A percentile compares a stretch with the other conserved stretches of the same genome.
Evolutionary conservation across 2,888 invertebrate genomes (phyloP).

Genomic region (Embidobia sp.): DNA sequence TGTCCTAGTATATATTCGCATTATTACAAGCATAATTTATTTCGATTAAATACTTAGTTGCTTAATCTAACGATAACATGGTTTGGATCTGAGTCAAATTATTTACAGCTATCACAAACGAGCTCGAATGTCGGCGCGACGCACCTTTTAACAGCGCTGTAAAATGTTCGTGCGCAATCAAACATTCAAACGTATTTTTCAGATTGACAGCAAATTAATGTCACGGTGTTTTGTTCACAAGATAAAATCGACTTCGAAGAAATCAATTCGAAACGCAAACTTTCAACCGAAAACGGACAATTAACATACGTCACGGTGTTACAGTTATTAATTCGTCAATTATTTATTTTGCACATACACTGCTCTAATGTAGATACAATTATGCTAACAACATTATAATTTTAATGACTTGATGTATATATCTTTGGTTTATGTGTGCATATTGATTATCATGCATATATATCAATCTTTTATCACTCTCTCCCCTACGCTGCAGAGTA

Average conservation of each 20-base stretch:
- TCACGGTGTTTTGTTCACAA: conserved; percentile 4
- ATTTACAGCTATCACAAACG: conserved; percentile 14
- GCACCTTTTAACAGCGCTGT: no score
- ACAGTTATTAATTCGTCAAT: conserved; percentile 37
- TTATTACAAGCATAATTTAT: conserved; percentile 48
- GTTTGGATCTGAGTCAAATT: conserved; percentile 18
- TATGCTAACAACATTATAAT: conserved; percentile 53
- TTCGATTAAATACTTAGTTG: conserved; percentile 33
- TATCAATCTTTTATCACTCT: conserved; percentile 65
- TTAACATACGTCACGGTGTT: conserved; percentile 30
- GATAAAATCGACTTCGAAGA: conserved; percentile 22
- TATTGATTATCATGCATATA: conserved; percentile 64
- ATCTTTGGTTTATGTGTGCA: conserved; percentile 52
- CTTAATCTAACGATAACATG: conserved; percentile 39
- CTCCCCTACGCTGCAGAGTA: conserved; percentile 63
- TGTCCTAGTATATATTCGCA: conserved; percentile 33
- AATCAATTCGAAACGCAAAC: conserved; percentile 36
- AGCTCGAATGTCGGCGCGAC: conserved; percentile 25
- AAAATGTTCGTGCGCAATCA: conserved; percentile 5
- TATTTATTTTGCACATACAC: conserved; percentile 59
- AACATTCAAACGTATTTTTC: conserved; percentile 4
- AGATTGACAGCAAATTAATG: conserved; percentile 2
- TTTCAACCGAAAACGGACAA: conserved; percentile 26
- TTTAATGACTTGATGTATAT: conserved; percentile 49
- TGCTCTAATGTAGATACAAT: conserved; percentile 62